phyloP scores from a whole-genome alignment of 1,140 invertebrate genomes.

The Brachionus plicatilis region DNA sequence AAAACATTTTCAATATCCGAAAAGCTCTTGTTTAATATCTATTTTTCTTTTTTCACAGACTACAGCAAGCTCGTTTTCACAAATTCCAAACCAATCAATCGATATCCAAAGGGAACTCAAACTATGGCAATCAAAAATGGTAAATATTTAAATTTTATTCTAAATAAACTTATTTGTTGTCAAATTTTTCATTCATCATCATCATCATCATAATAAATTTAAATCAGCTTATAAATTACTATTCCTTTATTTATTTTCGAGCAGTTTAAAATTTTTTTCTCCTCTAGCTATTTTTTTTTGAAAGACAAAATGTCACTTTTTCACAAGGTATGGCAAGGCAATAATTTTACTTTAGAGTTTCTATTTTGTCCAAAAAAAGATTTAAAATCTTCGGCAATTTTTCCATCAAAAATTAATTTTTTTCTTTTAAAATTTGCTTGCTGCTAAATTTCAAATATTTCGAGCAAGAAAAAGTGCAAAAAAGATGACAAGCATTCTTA shows the following conservation, averaged over 20 bases:
- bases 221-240: background rate
- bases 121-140: slow-evolving; percentile 41
- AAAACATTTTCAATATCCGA: background rate
- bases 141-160: slow-evolving; percentile 24
- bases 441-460: background rate
- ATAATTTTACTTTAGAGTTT: background rate
- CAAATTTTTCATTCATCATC: background rate
- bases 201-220: background rate
- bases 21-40: background rate
- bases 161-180: background rate
- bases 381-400: background rate
- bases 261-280: background rate
- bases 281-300: background rate
- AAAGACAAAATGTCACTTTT: background rate
- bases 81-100: slow-evolving; percentile 39
- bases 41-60: slow-evolving; percentile 19
- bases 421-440: background rate
- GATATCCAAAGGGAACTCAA: slow-evolving; percentile 39
- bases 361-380: background rate
- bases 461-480: background rate
- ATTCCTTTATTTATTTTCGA: background rate
- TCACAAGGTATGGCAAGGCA: background rate
- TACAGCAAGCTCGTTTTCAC: slow-evolving; percentile 24
- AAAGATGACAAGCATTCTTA: background rate
- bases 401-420: too few species aligned